These are phyloP conservation scores for Barnardius zonarius DNA, from an alignment of 2,113 vertebrate species.

Conservation along the genomic window DNA sequence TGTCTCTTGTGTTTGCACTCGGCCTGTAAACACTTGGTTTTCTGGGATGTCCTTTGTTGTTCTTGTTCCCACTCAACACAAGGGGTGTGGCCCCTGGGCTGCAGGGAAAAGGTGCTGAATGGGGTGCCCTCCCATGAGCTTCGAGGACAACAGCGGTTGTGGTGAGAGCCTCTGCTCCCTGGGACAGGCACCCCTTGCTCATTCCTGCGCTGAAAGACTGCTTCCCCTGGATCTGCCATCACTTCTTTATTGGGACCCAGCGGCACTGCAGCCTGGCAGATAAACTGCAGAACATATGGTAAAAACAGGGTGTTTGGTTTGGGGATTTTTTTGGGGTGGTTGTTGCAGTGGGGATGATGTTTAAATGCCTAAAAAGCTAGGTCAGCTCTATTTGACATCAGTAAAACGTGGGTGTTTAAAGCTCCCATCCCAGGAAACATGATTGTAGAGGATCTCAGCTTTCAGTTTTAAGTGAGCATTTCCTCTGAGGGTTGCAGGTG, in stretches of 20 bases:
- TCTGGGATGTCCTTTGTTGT: background rate
- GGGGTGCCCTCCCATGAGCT: background rate
- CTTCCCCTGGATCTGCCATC: background rate
- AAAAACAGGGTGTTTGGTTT: background rate
- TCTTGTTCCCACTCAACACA: background rate
- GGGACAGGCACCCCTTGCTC: background rate
- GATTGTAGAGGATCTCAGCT: background rate
- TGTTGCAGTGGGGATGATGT: background rate
- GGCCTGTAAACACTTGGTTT: background rate
- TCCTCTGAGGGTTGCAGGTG: background rate
- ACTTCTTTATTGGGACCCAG: background rate
- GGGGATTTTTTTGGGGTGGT: background rate
- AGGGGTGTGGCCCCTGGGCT: background rate
- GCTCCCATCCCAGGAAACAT: background rate
- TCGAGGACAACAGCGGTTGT: fast-evolving
- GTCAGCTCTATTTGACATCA: background rate
- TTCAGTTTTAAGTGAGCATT: background rate
- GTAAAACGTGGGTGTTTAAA: background rate
- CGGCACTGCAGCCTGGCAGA: background rate
- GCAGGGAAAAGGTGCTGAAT: background rate
- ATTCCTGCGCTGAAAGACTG: background rate
- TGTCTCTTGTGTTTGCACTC: background rate
- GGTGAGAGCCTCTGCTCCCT: background rate
- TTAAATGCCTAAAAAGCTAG: conserved; percentile 24
- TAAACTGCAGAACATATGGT: background rate